Base-by-base conservation (phyloP, 2,888 invertebrate species). In the Linnaemya tessellans region DNA sequence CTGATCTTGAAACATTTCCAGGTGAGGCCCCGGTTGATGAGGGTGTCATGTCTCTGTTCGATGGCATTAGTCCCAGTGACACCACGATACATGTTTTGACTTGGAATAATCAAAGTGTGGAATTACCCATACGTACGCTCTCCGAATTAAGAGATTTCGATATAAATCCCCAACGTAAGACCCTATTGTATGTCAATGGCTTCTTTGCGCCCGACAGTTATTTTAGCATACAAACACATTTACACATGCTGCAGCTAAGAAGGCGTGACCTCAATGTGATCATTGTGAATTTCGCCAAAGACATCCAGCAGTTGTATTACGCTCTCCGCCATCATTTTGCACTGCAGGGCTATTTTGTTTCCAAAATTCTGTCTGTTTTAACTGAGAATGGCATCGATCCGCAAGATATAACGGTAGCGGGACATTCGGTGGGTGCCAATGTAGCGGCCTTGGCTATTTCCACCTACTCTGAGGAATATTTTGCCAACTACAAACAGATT, bases 371-470 rank as follows among this genome's bases (percentile, higher is more conserved):
- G 7, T 85, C 71, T 7, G 88, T 89, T 0, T 84, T 91, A 0
- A 77, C 65, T 0, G 86, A 87, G 18, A 87, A 89, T 0, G 91
- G 90, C 13, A 78, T 91, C 3, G 54, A 79, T 0, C 68, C 88
- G 0, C 74, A 85, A 46, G 88, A 90, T 54, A 88, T 91, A 0
- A 91, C 88, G 0, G 46, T 92, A 49, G 90, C 89, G 0, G 92
- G 91, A 1, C 92, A 92, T 49, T 92, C 92, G 8, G 91, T 91
- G 38, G 92, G 92, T 5, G 91, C 91, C 0, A 92, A 92, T 86
- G 90, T 91, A n/a, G 91, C 91, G 0, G 91, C 91, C 0, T 22
- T 92, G 68, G 92, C 89, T 0, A 90, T 91, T 0, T 86, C 88
- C 13, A 58, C 89, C 1, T 91, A 85, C 73, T 85, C 73, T 4